Base-by-base conservation (phyloP, 2,888 invertebrate species). In the Rotaria socialis region DNA sequence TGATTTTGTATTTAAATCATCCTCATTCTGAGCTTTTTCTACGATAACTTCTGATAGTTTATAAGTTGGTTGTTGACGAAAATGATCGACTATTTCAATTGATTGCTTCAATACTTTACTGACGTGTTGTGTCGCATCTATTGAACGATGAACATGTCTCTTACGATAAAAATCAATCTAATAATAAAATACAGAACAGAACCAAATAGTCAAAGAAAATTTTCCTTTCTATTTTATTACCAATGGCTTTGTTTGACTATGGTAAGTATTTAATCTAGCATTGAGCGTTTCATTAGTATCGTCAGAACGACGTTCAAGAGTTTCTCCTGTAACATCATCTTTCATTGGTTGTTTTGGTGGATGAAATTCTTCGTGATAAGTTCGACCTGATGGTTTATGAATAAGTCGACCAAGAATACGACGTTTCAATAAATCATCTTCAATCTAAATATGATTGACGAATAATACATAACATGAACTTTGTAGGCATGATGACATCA, bases 311-410 rank as follows among this genome's bases (percentile, higher is more conserved):
- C 93, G 94, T 52, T 96, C 94, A 88, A 98, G 92, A 8, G 95
- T 94, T 90, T 99, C 97, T 60, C 85, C 85, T 24, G 85, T 93
- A 91, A 95, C 93, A 92, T 97, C 97, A 92, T 97, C 97, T 87
- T 93, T 95, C 96, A 97, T 97, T 0, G 94, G 90, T 88, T 94
- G 93, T 92, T 94, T 96, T 0, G 98, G 98, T 60, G 98, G 98
- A 89, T 95, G 94, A 91, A 97, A 97, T 91, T 96, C 96, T 90
- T 96, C 96, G 91, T 98, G 97, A 91, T 99, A 98, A 55, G 96
- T 96, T 87, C 97, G 94, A 1, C 98, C 98, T 91, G 96, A 96
- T 0, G 94, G 88, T 41, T 94, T 93, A 91, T 98, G 98, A 89
- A 97, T 94, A 87, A 97, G 92, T 87, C 98, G 94, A 0, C 97